Conservation (phyloP, 2,797 vertebrate genomes). For the Chrysocyon brachyurus region DNA sequence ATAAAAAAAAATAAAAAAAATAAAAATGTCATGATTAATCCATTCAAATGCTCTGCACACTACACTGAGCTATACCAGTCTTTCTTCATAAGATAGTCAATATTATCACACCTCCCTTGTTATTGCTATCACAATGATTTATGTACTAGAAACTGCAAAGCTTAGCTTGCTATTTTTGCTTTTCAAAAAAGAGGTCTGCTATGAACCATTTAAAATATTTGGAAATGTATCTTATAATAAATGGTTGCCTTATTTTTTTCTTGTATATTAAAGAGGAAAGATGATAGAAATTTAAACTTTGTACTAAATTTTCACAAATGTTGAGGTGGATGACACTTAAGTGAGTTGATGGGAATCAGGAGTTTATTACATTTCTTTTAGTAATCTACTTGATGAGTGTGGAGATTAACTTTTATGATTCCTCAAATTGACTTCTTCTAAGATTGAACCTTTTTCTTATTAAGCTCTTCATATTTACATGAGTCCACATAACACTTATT, state of each 20-base stretch:
- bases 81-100: conserved; percentile 35
- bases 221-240: conserved; percentile 58
- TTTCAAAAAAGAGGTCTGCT: conserved; percentile 47
- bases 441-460: not conserved
- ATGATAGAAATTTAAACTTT: not conserved
- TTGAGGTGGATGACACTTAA: not conserved
- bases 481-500: not conserved
- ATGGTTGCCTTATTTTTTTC: not conserved
- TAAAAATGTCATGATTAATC: conserved; percentile 53
- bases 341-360: not conserved
- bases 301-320: not conserved
- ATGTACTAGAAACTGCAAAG: conserved; percentile 56
- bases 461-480: not conserved
- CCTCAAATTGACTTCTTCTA: not conserved
- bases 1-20: not conserved
- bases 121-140: conserved; percentile 70
- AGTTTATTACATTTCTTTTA: not conserved
- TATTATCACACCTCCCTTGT: not conserved
- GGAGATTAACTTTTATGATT: not conserved
- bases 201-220: conserved; percentile 74
- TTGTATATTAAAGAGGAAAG: not conserved
- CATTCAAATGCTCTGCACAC: not conserved
- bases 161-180: conserved; percentile 64
- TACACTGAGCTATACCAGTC: not conserved
- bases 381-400: not conserved